Evolutionary conservation across 2,888 invertebrate species (phyloP).

Genomic region (Eupithecia abbreviata): DNA sequence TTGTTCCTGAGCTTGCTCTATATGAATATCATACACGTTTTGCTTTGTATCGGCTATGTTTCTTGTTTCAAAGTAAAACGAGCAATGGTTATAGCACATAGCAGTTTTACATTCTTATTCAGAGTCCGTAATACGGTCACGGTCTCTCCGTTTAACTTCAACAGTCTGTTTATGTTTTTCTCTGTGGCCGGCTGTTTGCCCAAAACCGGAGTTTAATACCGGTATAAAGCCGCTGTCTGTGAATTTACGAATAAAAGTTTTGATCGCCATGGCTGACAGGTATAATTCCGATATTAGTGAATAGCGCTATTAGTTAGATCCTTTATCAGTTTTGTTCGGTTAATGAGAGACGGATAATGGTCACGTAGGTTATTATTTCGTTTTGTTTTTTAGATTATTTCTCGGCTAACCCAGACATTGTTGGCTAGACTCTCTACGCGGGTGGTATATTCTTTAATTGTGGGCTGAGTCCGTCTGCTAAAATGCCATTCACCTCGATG

Average conservation of each 20-base stretch:
- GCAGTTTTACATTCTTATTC: constrained; percentile 18
- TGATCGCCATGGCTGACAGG: constrained; percentile 61
- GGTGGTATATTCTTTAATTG: constrained; percentile 56
- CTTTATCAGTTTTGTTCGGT: constrained; percentile 39
- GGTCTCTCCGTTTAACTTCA: constrained; percentile 47
- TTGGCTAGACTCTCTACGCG: constrained; percentile 60
- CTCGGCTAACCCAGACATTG: constrained; percentile 60
- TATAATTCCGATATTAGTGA: constrained; percentile 49
- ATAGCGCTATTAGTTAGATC: constrained; percentile 19
- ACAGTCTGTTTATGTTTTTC: constrained; percentile 72
- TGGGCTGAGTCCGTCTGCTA: constrained; percentile 52
- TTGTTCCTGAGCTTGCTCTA: constrained; percentile 41
- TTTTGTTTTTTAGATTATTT: constrained; percentile 69
- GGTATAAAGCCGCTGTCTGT: constrained; percentile 49
- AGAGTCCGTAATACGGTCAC: constrained; percentile 45
- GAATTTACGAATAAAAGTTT: constrained; percentile 49
- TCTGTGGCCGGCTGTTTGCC: constrained; percentile 65
- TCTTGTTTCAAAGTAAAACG: constrained; percentile 29
- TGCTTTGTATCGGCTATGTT: background rate
- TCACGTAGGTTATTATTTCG: constrained; percentile 46
- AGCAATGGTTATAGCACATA: constrained; percentile 42
- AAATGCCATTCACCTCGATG: constrained; percentile 79
- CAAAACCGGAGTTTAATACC: constrained; percentile 61
- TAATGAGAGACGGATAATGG: constrained; percentile 28
- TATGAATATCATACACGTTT: background rate